phyloP scores from a whole-genome alignment of 2,797 vertebrate genomes.

The Petrocephalus sullivani region DNA sequence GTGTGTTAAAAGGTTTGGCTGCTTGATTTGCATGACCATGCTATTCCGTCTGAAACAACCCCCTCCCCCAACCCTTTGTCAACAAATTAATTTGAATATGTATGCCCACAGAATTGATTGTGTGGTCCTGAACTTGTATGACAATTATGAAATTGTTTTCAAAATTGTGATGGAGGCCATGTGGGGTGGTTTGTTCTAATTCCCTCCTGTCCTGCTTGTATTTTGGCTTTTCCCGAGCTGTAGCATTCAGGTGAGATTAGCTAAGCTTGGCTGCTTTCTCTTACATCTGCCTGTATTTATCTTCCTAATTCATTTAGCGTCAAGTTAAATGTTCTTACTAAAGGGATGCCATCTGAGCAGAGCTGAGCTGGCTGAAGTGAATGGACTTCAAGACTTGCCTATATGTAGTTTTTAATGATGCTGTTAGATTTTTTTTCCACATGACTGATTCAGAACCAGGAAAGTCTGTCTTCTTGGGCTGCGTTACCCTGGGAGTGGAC shows the following conservation, averaged over 20 bases:
- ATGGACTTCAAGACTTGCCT: background rate
- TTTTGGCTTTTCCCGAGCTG: background rate
- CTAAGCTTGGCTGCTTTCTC: background rate
- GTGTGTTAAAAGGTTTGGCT: background rate
- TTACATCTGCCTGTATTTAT: background rate
- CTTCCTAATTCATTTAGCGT: background rate
- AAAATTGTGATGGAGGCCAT: background rate
- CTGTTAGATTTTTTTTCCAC: background rate
- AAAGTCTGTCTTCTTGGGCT: background rate
- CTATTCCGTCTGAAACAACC: background rate
- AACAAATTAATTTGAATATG: background rate
- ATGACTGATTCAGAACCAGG: background rate
- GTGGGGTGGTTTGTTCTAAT: background rate
- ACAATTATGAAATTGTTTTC: background rate
- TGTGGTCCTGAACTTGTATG: background rate
- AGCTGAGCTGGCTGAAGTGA: background rate
- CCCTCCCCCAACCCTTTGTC: background rate
- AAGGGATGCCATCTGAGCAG: background rate
- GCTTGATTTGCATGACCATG: background rate
- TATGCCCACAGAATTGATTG: background rate
- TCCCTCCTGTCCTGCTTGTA: background rate
- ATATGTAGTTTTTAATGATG: background rate
- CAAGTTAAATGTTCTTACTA: background rate
- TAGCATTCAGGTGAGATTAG: background rate
- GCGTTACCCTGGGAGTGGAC: background rate